These are phyloP conservation scores for Uria aalge DNA, from an alignment of 2,113 vertebrate species.

Conservation along the genomic window DNA sequence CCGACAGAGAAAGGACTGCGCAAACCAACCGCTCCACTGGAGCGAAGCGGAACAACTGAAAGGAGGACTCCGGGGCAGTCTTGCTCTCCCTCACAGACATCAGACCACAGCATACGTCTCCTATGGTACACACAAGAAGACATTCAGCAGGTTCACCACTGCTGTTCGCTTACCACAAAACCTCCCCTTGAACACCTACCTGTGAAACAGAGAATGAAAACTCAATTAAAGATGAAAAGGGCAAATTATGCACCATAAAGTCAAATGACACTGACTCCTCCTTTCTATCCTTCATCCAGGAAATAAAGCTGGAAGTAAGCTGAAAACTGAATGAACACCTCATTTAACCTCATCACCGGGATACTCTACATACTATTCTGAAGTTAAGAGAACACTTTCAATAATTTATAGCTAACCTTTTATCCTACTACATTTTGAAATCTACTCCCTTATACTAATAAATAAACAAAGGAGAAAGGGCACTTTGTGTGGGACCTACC, in stretches of 20 bases:
- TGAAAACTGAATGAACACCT: background rate
- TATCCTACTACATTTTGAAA: constrained; percentile 25
- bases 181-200: background rate
- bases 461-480: constrained; percentile 29
- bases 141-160: background rate
- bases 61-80: background rate
- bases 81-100: background rate
- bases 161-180: background rate
- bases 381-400: constrained; percentile 7
- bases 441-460: constrained; percentile 6
- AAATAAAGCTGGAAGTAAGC: background rate
- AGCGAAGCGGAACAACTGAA: background rate
- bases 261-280: background rate
- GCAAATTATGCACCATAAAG: background rate
- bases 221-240: background rate
- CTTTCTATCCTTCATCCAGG: background rate
- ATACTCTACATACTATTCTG: background rate
- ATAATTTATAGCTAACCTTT: constrained; percentile 41
- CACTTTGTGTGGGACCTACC: background rate
- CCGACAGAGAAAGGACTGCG: background rate
- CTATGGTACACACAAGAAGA: background rate
- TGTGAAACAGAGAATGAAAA: constrained; percentile 20
- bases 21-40: accelerated
- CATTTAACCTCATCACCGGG: background rate
- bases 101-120: background rate